These are phyloP conservation scores for Albula glossodonta DNA, from an alignment of 2,113 vertebrate genomes.

Conservation along the genomic window DNA sequence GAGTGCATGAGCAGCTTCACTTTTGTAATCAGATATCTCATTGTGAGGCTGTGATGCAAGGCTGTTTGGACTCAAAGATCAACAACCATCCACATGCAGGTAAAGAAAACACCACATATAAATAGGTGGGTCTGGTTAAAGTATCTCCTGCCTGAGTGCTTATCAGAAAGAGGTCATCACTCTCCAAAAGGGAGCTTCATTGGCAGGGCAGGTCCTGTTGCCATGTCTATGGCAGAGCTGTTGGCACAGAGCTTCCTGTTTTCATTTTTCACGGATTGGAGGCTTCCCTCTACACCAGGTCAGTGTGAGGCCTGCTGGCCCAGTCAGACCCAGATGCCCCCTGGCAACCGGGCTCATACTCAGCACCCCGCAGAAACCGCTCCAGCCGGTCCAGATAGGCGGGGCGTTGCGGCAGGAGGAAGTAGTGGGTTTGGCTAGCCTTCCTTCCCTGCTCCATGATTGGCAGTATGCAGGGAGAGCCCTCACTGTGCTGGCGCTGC, in stretches of 20 bases:
- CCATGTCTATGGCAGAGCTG: conserved; percentile 47
- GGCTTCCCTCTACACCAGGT: conserved; percentile 54
- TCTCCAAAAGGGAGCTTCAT: neutral
- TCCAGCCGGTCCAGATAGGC: conserved; percentile 78
- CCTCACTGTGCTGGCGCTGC: conserved; percentile 90
- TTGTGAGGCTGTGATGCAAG: neutral
- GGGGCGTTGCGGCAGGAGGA: conserved; percentile 85
- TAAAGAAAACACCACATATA: neutral
- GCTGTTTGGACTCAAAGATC: neutral
- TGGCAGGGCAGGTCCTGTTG: conserved; percentile 35
- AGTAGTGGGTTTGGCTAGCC: conserved; percentile 91
- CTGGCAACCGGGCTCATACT: conserved; percentile 41
- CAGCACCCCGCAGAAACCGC: conserved; percentile 72
- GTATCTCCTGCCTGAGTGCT: neutral
- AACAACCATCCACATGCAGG: neutral
- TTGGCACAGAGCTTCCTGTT: conserved; percentile 23
- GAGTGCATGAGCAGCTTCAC: conserved; percentile 41
- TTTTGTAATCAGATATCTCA: neutral
- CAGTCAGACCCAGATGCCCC: conserved; percentile 54
- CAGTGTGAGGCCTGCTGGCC: conserved; percentile 55
- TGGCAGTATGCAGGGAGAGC: conserved; percentile 91
- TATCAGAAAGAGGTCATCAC: neutral
- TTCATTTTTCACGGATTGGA: conserved; percentile 4
- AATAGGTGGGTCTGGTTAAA: neutral
- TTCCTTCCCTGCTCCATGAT: conserved; percentile 90